These are phyloP conservation scores for Drosophila mayaguana DNA, from an alignment of 2,888 invertebrate species.

Conservation along the genomic window DNA sequence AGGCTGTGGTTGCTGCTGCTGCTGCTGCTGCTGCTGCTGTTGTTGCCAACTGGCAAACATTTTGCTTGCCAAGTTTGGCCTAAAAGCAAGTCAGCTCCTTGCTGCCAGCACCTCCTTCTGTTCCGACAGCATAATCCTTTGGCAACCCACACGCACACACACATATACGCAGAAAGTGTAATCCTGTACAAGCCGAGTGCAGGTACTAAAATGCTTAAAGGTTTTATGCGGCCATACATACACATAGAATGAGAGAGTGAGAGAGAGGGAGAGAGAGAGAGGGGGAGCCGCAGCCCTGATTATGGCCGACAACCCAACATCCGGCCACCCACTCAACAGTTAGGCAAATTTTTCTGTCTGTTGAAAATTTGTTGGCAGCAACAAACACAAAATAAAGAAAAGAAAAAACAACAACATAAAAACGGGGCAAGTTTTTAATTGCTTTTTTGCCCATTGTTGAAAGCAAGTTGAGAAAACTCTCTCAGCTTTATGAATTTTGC, in stretches of 20 bases:
- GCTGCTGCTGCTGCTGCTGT: slow-evolving; percentile 38
- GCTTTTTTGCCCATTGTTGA: slow-evolving; percentile 70
- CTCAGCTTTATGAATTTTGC: slow-evolving; percentile 20
- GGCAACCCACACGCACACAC: slow-evolving; percentile 15
- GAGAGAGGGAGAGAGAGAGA: neutral
- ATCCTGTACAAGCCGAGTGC: slow-evolving; percentile 47
- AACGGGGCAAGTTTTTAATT: slow-evolving; percentile 58
- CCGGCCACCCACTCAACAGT: slow-evolving; percentile 24
- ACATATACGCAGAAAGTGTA: slow-evolving; percentile 27
- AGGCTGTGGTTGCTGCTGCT: slow-evolving; percentile 42
- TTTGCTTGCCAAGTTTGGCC: slow-evolving; percentile 71
- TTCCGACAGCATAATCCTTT: slow-evolving; percentile 19
- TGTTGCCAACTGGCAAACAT: slow-evolving; percentile 76
- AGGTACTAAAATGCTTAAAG: slow-evolving; percentile 64
- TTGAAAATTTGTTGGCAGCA: slow-evolving; percentile 23
- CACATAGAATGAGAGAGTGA: neutral
- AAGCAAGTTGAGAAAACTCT: slow-evolving; percentile 17
- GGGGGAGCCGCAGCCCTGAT: slow-evolving; percentile 21
- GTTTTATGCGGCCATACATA: slow-evolving; percentile 34
- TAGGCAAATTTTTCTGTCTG: slow-evolving; percentile 45
- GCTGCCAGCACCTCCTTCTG: slow-evolving; percentile 6
- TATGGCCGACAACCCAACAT: slow-evolving; percentile 27
- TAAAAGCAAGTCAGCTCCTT: slow-evolving; percentile 53
- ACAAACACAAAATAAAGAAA: neutral
- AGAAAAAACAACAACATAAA: slow-evolving; percentile 8